Conservation (phyloP, 2,888 invertebrate species). For the Parnassius mnemosyne region DNA sequence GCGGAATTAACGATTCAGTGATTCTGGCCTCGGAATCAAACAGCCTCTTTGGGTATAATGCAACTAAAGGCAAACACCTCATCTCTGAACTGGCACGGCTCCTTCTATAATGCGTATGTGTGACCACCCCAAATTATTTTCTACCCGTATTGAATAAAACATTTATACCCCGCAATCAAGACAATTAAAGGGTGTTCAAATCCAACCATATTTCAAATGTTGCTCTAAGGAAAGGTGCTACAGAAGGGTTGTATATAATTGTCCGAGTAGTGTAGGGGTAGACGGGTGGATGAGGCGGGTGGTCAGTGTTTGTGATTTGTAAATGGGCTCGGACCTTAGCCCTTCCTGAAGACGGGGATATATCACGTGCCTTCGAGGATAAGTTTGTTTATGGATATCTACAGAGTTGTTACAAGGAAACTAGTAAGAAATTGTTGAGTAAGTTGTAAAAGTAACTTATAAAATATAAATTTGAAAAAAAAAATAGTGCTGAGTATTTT, state of each 20-base stretch:
- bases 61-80: no score
- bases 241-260: slow-evolving; percentile 60
- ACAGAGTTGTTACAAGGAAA: slow-evolving; percentile 44
- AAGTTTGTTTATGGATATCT: slow-evolving; percentile 63
- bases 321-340: slow-evolving; percentile 79
- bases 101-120: slow-evolving; percentile 1
- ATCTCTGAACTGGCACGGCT: no score
- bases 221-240: slow-evolving; percentile 61
- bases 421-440: no score
- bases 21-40: no score
- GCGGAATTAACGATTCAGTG: no score
- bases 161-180: slow-evolving; percentile 38
- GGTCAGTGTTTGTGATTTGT: slow-evolving; percentile 81
- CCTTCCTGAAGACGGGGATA: slow-evolving; percentile 78
- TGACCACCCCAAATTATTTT: slow-evolving; percentile 6
- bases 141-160: slow-evolving; percentile 40
- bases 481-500: no score
- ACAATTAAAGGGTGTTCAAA: slow-evolving; percentile 55
- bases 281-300: slow-evolving; percentile 41
- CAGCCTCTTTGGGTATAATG: no score
- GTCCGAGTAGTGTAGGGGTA: slow-evolving; percentile 39
- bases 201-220: slow-evolving; percentile 72
- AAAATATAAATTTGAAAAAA: no score
- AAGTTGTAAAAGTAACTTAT: no score
- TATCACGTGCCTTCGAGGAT: slow-evolving; percentile 75